These are phyloP conservation scores for Homalodisca vitripennis DNA, from an alignment of 1,140 invertebrate species.

Conservation along the genomic window DNA sequence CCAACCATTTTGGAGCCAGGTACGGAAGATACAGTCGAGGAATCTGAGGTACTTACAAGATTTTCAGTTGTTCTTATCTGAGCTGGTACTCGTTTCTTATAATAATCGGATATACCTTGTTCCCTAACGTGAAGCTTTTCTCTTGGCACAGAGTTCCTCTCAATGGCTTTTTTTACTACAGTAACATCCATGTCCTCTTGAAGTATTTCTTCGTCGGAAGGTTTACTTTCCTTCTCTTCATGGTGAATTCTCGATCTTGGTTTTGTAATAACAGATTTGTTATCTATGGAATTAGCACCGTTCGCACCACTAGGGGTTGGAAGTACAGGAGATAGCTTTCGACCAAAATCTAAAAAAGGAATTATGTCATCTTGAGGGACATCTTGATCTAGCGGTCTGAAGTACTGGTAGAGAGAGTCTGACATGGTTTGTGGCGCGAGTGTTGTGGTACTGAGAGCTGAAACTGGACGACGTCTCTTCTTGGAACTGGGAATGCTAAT, in stretches of 20 bases:
- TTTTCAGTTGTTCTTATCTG: conserved; percentile 14
- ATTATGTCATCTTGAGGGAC: conserved; percentile 37
- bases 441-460: conserved; percentile 27
- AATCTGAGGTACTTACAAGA: conserved; percentile 19
- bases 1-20: neutral
- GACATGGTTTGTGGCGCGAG: conserved; percentile 35
- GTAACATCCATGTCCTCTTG: conserved; percentile 41
- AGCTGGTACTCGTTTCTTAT: conserved; percentile 16
- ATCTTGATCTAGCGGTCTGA: conserved; percentile 37
- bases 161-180: conserved; percentile 33
- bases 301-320: conserved; percentile 34
- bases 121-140: conserved; percentile 7
- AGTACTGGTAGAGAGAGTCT: conserved; percentile 39
- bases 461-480: neutral
- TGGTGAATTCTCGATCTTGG: neutral
- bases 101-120: conserved; percentile 27
- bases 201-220: conserved; percentile 30
- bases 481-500: neutral
- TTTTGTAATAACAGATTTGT: conserved; percentile 31
- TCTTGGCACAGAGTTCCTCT: conserved; percentile 35
- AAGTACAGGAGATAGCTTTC: conserved; percentile 34
- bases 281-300: conserved; percentile 38
- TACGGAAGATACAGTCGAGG: neutral
- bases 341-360: conserved; percentile 41
- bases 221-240: neutral